These are phyloP conservation scores for Heterochromis multidens DNA, from an alignment of 2,113 vertebrate species.

Conservation along the genomic window DNA sequence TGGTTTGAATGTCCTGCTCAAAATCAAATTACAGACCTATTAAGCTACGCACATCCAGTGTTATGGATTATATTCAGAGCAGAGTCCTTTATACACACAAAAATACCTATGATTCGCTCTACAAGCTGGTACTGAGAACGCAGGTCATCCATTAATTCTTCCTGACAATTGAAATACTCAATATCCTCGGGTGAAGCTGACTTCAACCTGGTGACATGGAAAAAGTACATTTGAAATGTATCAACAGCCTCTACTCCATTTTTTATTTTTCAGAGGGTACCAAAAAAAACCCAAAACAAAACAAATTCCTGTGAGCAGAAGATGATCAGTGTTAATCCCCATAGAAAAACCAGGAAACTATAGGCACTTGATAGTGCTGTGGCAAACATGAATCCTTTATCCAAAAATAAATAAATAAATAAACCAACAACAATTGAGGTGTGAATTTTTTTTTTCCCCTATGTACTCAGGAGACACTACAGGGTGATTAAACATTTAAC, in stretches of 20 bases:
- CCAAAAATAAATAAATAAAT: too few species aligned
- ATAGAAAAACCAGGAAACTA: background rate
- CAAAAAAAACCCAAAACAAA: background rate
- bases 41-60: background rate
- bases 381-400: background rate
- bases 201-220: slow-evolving; percentile 82
- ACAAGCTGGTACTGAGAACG: slow-evolving; percentile 98
- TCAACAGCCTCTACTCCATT: background rate
- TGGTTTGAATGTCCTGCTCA: slow-evolving; percentile 94
- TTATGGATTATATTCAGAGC: background rate
- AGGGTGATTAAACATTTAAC: too few species aligned
- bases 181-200: slow-evolving; percentile 96
- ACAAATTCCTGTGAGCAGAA: background rate
- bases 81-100: background rate
- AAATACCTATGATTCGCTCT: slow-evolving; percentile 92
- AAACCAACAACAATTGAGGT: too few species aligned
- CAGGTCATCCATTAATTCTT: slow-evolving; percentile 94
- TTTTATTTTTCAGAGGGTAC: background rate
- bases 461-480: too few species aligned
- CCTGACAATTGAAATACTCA: slow-evolving; percentile 97
- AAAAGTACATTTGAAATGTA: background rate
- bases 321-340: background rate
- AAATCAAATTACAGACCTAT: background rate
- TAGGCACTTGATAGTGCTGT: background rate
- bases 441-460: too few species aligned